phyloP scores from a whole-genome alignment of 1,140 invertebrate species.

The Sinonovacula constricta region DNA sequence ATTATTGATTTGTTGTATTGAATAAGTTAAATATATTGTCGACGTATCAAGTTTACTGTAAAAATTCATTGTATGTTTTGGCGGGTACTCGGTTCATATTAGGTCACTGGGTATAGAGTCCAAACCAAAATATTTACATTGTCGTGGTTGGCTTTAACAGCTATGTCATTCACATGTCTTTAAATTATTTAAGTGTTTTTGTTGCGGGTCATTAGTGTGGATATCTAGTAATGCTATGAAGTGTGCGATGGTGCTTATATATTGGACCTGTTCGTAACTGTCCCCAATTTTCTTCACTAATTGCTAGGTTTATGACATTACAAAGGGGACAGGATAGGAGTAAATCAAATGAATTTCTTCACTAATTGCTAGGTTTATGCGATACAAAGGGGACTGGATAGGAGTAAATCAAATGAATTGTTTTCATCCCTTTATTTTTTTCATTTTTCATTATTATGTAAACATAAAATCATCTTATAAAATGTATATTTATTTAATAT shows the following conservation, averaged over 20 bases:
- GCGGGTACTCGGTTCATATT: conserved; percentile 5
- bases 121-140: conserved; percentile 1
- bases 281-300: neutral
- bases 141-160: no score
- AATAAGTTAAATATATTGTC: neutral
- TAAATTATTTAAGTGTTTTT: no score
- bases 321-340: neutral
- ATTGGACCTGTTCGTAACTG: neutral
- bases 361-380: no score
- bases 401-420: no score
- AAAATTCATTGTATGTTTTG: conserved; percentile 48
- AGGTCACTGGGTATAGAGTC: neutral
- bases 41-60: neutral
- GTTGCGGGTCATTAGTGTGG: neutral
- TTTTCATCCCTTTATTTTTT: no score
- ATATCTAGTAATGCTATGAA: neutral
- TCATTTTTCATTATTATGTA: no score
- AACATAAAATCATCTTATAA: no score
- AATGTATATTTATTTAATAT: no score
- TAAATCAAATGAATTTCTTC: no score
- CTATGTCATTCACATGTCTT: neutral
- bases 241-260: neutral
- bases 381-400: no score
- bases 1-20: neutral
- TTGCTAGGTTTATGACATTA: neutral